Evolutionary conservation across 2,888 invertebrate genomes (phyloP).

Genomic region (Smittia sp.): DNA sequence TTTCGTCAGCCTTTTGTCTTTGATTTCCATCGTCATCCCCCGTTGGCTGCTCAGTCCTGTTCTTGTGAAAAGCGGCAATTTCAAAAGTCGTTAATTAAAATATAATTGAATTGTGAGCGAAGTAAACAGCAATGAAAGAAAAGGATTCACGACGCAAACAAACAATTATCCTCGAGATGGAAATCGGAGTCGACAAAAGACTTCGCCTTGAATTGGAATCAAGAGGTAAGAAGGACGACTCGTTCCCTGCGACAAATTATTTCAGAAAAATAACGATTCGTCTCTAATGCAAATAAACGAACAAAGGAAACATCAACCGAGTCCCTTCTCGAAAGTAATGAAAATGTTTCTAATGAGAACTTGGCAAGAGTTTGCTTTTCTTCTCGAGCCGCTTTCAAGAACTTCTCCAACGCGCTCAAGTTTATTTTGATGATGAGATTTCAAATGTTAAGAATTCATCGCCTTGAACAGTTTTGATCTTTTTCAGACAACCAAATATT

Average conservation of each 20-base stretch:
- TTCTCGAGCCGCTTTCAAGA: no score
- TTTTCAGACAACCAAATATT: no score
- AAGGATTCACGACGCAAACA: not conserved
- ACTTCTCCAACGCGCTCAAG: no score
- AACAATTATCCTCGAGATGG: not conserved
- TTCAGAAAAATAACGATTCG: no score
- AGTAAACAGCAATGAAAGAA: not conserved
- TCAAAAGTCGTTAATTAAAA: constrained; percentile 32
- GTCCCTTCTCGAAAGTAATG: not conserved
- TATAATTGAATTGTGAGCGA: constrained; percentile 22
- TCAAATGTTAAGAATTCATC: no score
- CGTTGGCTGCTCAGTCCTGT: not conserved
- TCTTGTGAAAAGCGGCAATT: not conserved
- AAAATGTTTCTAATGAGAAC: not conserved
- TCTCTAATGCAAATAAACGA: not conserved
- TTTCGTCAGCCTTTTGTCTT: not conserved
- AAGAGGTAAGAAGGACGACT: no score
- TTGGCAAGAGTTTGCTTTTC: no score
- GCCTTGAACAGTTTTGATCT: no score
- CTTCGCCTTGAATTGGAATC: no score
- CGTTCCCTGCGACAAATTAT: no score
- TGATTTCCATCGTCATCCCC: not conserved
- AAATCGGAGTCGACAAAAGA: not conserved
- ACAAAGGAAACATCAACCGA: not conserved
- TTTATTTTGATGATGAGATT: no score